Evolutionary conservation across 2,888 invertebrate genomes (phyloP).

Genomic region (Melangyna quadrimaculata): DNA sequence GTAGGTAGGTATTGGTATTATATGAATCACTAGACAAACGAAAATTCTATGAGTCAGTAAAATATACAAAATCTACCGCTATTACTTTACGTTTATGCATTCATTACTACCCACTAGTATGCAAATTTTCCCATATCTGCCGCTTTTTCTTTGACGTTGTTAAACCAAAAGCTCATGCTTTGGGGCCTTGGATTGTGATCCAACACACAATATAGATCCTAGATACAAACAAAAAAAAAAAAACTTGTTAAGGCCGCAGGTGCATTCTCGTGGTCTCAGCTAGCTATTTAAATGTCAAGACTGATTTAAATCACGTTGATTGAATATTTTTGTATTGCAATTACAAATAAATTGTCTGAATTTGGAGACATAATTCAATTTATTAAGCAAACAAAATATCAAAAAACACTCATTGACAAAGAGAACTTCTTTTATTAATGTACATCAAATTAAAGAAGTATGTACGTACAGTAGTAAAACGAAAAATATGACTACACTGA

Average conservation of each 20-base stretch:
- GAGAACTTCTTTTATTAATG: background rate
- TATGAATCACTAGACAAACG: background rate
- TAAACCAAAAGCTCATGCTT: background rate
- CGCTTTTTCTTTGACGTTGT: background rate
- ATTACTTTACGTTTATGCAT: slow-evolving; percentile 1
- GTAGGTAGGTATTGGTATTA: too few relatives aligned
- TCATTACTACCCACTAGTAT: slow-evolving; percentile 10
- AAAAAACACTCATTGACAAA: background rate
- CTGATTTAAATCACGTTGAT: slow-evolving; percentile 2
- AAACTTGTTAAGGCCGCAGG: background rate
- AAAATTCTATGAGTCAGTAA: background rate
- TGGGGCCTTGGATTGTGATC: background rate
- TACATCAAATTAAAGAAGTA: background rate
- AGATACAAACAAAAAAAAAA: background rate
- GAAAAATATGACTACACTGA: background rate
- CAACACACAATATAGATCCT: background rate
- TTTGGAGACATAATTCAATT: background rate
- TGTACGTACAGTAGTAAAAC: background rate
- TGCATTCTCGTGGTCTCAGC: background rate
- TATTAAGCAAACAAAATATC: background rate
- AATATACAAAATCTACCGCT: slow-evolving; percentile 1
- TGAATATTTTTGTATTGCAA: background rate
- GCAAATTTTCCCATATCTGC: background rate
- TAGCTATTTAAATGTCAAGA: slow-evolving; percentile 18
- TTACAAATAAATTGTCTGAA: background rate